Evolutionary conservation across 2,113 vertebrate species (phyloP).

Genomic region (Etheostoma spectabile): DNA sequence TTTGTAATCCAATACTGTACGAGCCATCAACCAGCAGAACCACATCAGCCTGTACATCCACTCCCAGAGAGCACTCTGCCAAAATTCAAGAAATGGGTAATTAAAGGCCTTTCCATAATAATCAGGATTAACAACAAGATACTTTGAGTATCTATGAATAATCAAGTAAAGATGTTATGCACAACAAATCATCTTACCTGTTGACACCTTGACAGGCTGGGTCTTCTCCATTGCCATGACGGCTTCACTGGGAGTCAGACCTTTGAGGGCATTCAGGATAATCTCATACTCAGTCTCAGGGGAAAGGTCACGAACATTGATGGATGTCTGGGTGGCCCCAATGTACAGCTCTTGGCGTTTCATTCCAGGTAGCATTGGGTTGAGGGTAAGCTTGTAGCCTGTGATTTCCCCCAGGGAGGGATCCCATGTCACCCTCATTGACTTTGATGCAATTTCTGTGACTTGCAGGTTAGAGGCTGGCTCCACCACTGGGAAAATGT

Average conservation of each 20-base stretch:
- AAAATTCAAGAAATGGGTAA: slow-evolving; percentile 79
- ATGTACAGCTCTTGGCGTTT: slow-evolving; percentile 92
- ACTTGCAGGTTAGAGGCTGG: slow-evolving; percentile 91
- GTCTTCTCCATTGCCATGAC: slow-evolving; percentile 93
- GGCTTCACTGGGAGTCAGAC: slow-evolving; percentile 91
- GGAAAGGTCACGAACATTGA: slow-evolving; percentile 93
- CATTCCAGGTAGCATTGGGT: slow-evolving; percentile 90
- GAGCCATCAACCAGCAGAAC: slow-evolving; percentile 98
- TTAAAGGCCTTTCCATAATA: slow-evolving; percentile 13
- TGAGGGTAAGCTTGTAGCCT: slow-evolving; percentile 93
- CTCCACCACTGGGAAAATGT: slow-evolving; percentile 88
- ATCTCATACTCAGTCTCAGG: slow-evolving; percentile 97
- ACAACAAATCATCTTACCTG: slow-evolving; percentile 84
- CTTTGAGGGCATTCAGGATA: slow-evolving; percentile 92
- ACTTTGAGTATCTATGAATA: not conserved
- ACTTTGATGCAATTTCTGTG: slow-evolving; percentile 92
- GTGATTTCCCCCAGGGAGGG: slow-evolving; percentile 90
- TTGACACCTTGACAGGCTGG: slow-evolving; percentile 92
- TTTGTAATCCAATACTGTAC: slow-evolving; percentile 97
- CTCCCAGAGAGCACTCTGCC: slow-evolving; percentile 96
- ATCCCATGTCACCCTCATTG: slow-evolving; percentile 92
- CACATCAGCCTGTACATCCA: slow-evolving; percentile 97
- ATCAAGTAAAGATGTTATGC: not conserved
- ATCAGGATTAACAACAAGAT: not conserved
- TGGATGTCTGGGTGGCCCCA: slow-evolving; percentile 88